These are phyloP conservation scores for Poecile atricapillus DNA, from an alignment of 2,113 vertebrate species.

Conservation along the genomic window DNA sequence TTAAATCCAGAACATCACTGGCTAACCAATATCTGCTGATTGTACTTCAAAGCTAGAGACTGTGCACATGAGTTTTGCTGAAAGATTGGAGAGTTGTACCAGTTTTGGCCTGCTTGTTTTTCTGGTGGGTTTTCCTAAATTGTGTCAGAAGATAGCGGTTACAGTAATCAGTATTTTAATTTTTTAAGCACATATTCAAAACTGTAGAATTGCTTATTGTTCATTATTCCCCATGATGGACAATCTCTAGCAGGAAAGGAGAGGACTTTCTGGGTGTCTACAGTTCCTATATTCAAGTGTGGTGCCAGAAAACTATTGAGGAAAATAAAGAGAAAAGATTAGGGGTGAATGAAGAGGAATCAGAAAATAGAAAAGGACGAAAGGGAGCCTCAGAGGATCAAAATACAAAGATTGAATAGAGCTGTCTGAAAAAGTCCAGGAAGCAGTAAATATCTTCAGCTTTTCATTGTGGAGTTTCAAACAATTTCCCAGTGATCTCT, in stretches of 20 bases:
- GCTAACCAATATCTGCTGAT: background rate
- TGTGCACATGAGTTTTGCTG: background rate
- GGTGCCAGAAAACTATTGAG: background rate
- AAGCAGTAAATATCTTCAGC: background rate
- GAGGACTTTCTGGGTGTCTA: background rate
- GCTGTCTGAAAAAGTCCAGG: background rate
- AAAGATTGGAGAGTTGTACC: background rate
- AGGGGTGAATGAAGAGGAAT: background rate
- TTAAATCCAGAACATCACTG: background rate
- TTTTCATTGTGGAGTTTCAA: background rate
- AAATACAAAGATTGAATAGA: background rate
- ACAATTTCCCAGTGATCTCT: background rate
- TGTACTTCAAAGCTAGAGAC: background rate
- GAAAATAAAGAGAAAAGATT: background rate
- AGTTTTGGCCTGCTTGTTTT: background rate
- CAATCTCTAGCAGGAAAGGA: background rate
- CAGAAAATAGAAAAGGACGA: background rate
- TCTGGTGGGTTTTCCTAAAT: rapidly evolving
- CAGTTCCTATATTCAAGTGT: background rate
- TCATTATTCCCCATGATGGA: background rate
- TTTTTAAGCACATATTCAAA: background rate
- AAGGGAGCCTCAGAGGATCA: background rate
- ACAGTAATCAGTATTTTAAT: background rate
- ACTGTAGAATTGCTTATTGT: background rate
- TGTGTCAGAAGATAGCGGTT: background rate